phyloP scores from a whole-genome alignment of 2,888 invertebrate genomes.

The Chrysolina haemoptera region DNA sequence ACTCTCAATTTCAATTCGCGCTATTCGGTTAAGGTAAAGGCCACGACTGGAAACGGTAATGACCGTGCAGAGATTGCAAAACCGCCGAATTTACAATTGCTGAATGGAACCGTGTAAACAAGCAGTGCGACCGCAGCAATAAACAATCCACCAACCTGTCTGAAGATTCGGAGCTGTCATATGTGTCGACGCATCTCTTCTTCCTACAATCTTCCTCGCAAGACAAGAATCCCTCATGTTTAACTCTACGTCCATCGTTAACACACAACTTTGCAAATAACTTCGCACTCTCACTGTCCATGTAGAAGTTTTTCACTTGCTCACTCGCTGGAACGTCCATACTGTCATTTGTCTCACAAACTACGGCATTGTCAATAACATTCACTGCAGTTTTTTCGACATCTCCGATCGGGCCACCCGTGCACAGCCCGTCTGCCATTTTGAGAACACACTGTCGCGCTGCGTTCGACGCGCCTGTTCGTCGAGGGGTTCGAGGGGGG shows the following conservation, averaged over 20 bases:
- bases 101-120: slow-evolving; percentile 44
- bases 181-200: slow-evolving; percentile 91
- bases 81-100: slow-evolving; percentile 43
- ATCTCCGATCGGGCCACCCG: slow-evolving; percentile 75
- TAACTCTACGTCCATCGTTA: slow-evolving; percentile 49
- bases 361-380: slow-evolving; percentile 70
- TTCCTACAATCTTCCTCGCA: slow-evolving; percentile 76
- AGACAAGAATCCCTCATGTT: slow-evolving; percentile 62
- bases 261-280: slow-evolving; percentile 65
- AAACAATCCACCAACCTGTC: slow-evolving; percentile 79
- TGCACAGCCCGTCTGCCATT: slow-evolving; percentile 87
- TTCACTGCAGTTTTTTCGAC: slow-evolving; percentile 74
- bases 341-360: slow-evolving; percentile 68
- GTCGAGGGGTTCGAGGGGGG: slow-evolving; percentile 42
- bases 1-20: slow-evolving; percentile 67
- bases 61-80: slow-evolving; percentile 59
- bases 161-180: slow-evolving; percentile 94
- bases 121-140: slow-evolving; percentile 41
- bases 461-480: slow-evolving; percentile 35
- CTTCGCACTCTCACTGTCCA: slow-evolving; percentile 66
- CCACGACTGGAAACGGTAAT: slow-evolving; percentile 68
- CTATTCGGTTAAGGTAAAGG: slow-evolving; percentile 68
- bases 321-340: slow-evolving; percentile 73
- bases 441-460: slow-evolving; percentile 77
- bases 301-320: slow-evolving; percentile 70